phyloP scores from a whole-genome alignment of 2,797 vertebrate genomes.

The Coccyzus lansbergi region DNA sequence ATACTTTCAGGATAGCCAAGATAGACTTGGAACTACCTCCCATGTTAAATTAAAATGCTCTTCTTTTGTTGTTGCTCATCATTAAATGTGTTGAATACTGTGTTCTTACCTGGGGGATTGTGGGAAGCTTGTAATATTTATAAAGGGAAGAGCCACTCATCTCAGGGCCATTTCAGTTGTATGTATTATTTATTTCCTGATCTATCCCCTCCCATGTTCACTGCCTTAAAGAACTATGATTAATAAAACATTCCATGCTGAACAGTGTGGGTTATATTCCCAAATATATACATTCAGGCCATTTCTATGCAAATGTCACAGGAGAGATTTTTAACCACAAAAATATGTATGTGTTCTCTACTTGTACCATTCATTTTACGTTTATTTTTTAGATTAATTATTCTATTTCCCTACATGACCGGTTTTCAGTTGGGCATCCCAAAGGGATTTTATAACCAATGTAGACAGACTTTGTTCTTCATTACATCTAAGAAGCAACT shows the following conservation, averaged over 20 bases:
- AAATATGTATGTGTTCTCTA: constrained; percentile 46
- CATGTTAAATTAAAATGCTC: constrained; percentile 71
- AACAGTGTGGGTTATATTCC: constrained; percentile 65
- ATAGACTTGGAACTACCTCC: constrained; percentile 18
- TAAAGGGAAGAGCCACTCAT: constrained; percentile 77
- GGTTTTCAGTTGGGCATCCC: constrained; percentile 42
- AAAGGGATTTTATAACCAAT: constrained; percentile 39
- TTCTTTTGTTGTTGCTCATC: constrained; percentile 68
- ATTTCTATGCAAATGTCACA: constrained; percentile 63
- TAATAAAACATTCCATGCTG: constrained; percentile 80
- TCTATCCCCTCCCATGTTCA: constrained; percentile 73
- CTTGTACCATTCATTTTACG: constrained; percentile 30
- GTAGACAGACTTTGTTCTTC: constrained; percentile 11
- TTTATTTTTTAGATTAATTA: constrained; percentile 61
- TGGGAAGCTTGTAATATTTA: constrained; percentile 80
- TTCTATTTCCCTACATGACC: constrained; percentile 39
- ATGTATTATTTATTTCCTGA: constrained; percentile 82
- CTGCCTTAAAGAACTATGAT: constrained; percentile 77
- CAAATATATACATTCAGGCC: constrained; percentile 68
- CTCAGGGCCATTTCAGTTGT: constrained; percentile 76
- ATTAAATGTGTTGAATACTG: constrained; percentile 71
- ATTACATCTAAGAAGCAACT: neutral
- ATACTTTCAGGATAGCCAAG: neutral
- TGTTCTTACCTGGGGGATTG: constrained; percentile 76
- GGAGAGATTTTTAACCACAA: constrained; percentile 38